Evolutionary conservation across 2,888 invertebrate species (phyloP).

Genomic region (Entomobrya multifasciata): DNA sequence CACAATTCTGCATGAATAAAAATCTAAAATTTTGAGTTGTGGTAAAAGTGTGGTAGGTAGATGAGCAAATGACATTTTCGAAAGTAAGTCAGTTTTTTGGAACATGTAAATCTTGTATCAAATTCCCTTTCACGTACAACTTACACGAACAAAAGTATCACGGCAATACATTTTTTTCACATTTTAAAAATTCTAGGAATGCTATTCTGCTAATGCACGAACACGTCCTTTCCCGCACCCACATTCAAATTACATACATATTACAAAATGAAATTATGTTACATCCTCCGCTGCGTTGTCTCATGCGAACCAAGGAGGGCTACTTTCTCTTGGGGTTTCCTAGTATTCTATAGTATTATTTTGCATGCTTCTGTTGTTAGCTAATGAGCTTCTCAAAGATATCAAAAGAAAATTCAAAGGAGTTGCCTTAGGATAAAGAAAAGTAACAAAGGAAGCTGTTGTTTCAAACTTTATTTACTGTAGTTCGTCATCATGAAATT

Average conservation of each 20-base stretch:
- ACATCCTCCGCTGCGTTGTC: background rate
- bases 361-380: conserved; percentile 11
- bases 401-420: conserved; percentile 43
- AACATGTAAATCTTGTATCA: too few relatives aligned
- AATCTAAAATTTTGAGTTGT: background rate
- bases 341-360: background rate
- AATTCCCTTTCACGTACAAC: too few relatives aligned
- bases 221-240: too few relatives aligned
- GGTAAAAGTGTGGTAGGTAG: background rate
- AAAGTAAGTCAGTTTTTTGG: background rate
- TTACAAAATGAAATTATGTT: background rate
- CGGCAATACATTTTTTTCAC: too few relatives aligned
- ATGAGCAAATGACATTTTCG: background rate
- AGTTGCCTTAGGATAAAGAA: conserved; percentile 1
- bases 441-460: conserved; percentile 15
- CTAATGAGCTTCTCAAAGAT: conserved; percentile 48
- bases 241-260: background rate
- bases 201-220: background rate
- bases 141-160: too few relatives aligned
- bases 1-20: background rate
- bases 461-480: conserved; percentile 21
- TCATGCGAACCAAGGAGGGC: too few relatives aligned
- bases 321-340: background rate
- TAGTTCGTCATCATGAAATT: background rate
- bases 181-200: too few relatives aligned